These are phyloP conservation scores for Pimephales promelas DNA, from an alignment of 2,113 vertebrate species.

Conservation along the genomic window DNA sequence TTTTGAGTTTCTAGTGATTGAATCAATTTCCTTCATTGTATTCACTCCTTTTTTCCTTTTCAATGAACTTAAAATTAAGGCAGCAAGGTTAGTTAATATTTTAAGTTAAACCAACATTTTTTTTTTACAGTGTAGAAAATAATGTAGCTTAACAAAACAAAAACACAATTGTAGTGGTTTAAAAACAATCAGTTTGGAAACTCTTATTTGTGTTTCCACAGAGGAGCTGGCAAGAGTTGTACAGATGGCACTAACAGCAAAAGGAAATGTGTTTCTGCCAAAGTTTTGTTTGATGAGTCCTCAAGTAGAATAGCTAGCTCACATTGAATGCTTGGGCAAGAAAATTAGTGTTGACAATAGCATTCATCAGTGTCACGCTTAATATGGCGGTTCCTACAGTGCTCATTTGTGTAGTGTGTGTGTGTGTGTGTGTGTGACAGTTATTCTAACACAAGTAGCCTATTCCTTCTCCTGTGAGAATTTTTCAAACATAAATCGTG, in stretches of 20 bases:
- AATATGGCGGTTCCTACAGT: constrained; percentile 8
- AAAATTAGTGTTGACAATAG: neutral
- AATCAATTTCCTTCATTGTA: too few relatives aligned
- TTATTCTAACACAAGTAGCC: neutral
- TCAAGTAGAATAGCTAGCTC: constrained; percentile 16
- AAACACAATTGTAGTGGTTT: neutral
- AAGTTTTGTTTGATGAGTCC: constrained; percentile 23
- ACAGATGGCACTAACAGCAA: constrained; percentile 11
- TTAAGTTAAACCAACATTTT: too few relatives aligned
- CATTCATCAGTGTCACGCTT: constrained; percentile 9
- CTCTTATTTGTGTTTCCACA: neutral
- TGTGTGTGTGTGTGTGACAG: neutral
- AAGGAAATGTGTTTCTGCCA: constrained; percentile 25
- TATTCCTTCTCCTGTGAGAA: neutral
- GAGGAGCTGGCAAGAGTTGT: neutral
- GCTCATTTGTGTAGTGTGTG: too few relatives aligned
- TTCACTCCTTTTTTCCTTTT: too few relatives aligned
- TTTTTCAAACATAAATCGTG: neutral
- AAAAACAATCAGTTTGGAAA: neutral
- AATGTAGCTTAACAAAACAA: neutral
- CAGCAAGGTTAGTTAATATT: too few relatives aligned
- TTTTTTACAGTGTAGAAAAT: too few relatives aligned
- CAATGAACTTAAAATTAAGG: too few relatives aligned
- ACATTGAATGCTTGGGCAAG: constrained; percentile 19
- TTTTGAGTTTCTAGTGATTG: too few relatives aligned